Evolutionary conservation across 2,797 vertebrate species (phyloP), one percentile per base, ranked within the genome.

Genomic region (Melanotaenia maccullochi): DNA sequence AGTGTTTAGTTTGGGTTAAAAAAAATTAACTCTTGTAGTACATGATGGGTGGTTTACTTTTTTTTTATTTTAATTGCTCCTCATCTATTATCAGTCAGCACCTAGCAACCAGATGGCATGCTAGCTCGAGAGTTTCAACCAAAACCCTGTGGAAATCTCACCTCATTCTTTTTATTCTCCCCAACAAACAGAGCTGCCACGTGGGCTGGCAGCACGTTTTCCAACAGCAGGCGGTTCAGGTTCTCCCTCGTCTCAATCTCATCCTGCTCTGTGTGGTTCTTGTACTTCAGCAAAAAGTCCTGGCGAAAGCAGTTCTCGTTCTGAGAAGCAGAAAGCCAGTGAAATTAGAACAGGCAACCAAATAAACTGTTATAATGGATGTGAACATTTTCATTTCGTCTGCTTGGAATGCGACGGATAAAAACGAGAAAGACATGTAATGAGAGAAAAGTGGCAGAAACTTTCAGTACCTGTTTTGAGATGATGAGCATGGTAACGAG

Each of bases 211-310:
- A 99, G 95, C 14, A 99, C 98, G 0, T 99, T 99, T 90, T 99
- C 98, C 90, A 99, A 90, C 59, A 99, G 92, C 22, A 99, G 95
- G 30, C 97, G 97, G 86, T 99, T 99, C 70, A 99, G 95, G 0
- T 98, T 99, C 92, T 99, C 98, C 92, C 97, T 95, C 0, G 98
- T 98, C 91, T 98, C 98, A 30, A 99, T 97, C 84, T 99, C 97
- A 4, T 99, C 98, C 0, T 97, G 96, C 60, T 99, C 97, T 11
- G 96, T 97, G 83, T 93, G 96, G 90, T 99, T 98, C 89, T 99
- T 99, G 75, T 96, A 97, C 90, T 99, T 99, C 85, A 97, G 95
- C 63, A 98, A 87, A 83, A 96, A 98, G 82, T 99, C 97, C 85
- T 97, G 88, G 24, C 98, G 95, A 87, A 95, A 98, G 89, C 96